Percentiles rank a stretch among this genome's conserved stretches.
phyloP scores from a whole-genome alignment of 2,797 vertebrate species.

The Gymnopithys bicolor region DNA sequence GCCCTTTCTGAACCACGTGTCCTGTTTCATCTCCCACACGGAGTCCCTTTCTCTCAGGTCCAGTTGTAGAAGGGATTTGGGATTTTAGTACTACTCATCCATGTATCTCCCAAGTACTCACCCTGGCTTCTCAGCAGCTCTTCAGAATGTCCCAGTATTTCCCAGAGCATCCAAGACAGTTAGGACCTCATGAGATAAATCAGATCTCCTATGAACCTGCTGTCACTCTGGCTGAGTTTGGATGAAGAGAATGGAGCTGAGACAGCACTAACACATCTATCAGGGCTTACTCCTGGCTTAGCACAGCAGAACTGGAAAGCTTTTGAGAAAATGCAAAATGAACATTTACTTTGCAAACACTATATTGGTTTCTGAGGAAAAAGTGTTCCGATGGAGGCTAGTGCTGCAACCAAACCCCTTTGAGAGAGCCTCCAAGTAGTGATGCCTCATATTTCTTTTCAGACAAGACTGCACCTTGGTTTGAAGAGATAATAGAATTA shows the following conservation, averaged over 20 bases:
- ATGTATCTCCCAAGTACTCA: accelerated
- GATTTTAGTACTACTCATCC: no score
- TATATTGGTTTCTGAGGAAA: accelerated
- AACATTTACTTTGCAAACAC: background rate
- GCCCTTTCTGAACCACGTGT: background rate
- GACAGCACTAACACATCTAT: accelerated
- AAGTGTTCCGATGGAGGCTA: accelerated
- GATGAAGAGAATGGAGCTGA: background rate
- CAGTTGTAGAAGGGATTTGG: accelerated
- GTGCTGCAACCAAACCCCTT: background rate
- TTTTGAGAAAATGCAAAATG: accelerated
- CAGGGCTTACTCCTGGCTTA: background rate
- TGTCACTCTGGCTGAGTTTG: accelerated
- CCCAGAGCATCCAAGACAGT: accelerated
- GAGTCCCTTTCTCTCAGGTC: background rate
- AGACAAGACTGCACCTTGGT: background rate
- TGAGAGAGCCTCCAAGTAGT: background rate
- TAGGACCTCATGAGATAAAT: accelerated
- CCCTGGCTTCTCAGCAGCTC: background rate
- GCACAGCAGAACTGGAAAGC: background rate
- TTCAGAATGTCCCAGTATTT: background rate
- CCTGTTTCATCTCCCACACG: background rate
- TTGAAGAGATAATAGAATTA: background rate
- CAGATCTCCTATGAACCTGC: accelerated
- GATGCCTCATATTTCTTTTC: background rate